Evolutionary conservation across 2,113 vertebrate species (phyloP), one percentile per base, ranked within the genome.

Genomic region (Actenoides lindsayi): DNA sequence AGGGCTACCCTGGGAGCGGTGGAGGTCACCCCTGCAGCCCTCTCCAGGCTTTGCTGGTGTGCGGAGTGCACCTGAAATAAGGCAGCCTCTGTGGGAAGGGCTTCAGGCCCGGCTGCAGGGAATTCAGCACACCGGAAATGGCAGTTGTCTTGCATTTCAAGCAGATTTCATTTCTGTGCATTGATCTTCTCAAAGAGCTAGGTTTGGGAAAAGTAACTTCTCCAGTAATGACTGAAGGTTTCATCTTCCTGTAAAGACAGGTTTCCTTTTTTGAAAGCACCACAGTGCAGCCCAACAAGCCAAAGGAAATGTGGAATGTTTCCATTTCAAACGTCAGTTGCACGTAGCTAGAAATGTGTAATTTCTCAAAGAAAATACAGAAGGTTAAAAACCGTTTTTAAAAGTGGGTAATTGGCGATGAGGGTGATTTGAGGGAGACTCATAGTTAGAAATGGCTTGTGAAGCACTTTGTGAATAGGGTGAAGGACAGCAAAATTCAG

Each of bases 1-100:
- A 10, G 7, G 10, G 16, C 41, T 46, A 1, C 6, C 0, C 14
- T 19, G 3, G 33, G 11, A 28, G 24, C 0, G 3, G 6, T 2
- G 21, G 24, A 25, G 25, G 5, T 44, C 18, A 19, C 35, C 2
- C 31, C 50, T 3, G 14, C 10, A 9, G 48, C 31, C 24, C 28
- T 23, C 35, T 37, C 2, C 62, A 17, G 6, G 1, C 27, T 65
- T 39, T 1, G 23, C 59, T n/a, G 0, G 20, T 0, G 5, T 25
- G 57, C 25, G 20, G 3, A 28, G 35, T 6, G 25, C 50, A 9
- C 54, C 62, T 44, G 23, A 16, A 10, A 5, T 44, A n/a, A 51
- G 54, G 50, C 50, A 35, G 7, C 0, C 1, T 9, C 7, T 15
- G 23, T 33, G 56, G 64, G 42, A 24, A 27, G 13, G 42, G 42